These are phyloP conservation scores for Chloromyia formosa DNA, from an alignment of 2,888 invertebrate genomes.

Conservation along the genomic window DNA sequence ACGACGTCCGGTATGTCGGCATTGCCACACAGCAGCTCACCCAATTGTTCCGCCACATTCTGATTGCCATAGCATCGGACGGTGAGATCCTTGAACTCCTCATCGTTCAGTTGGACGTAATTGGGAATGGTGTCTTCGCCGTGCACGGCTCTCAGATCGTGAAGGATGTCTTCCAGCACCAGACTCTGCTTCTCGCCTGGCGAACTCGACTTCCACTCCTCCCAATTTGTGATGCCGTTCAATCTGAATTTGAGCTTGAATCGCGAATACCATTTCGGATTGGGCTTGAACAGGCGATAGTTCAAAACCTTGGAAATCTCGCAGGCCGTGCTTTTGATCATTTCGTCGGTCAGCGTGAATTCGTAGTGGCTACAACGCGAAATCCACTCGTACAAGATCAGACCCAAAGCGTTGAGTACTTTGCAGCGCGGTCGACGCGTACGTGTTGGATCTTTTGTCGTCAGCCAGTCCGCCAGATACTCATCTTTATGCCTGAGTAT, in stretches of 20 bases:
- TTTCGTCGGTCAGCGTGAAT: conserved; percentile 43
- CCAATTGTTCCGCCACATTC: conserved; percentile 30
- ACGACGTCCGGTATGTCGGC: conserved; percentile 2
- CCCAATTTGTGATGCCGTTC: conserved; percentile 9
- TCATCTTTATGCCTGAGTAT: conserved; percentile 45
- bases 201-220: background rate
- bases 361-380: conserved; percentile 34
- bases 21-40: conserved; percentile 3
- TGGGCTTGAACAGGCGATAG: conserved; percentile 39
- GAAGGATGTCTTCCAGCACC: conserved; percentile 14
- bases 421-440: conserved; percentile 40
- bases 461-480: conserved; percentile 45
- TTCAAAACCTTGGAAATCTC: conserved; percentile 33
- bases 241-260: conserved; percentile 45
- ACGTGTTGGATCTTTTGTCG: conserved; percentile 43
- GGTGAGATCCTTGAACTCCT: conserved; percentile 35
- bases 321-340: conserved; percentile 33
- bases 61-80: conserved; percentile 33
- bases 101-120: conserved; percentile 35
- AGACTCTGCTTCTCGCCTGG: background rate
- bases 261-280: conserved; percentile 44
- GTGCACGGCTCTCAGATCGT: conserved; percentile 28
- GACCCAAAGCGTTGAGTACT: conserved; percentile 39
- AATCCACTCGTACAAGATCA: conserved; percentile 46
- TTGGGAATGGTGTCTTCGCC: conserved; percentile 24